These are phyloP conservation scores for Lepidurus arcticus DNA, from an alignment of 1,140 invertebrate species.

Conservation along the genomic window DNA sequence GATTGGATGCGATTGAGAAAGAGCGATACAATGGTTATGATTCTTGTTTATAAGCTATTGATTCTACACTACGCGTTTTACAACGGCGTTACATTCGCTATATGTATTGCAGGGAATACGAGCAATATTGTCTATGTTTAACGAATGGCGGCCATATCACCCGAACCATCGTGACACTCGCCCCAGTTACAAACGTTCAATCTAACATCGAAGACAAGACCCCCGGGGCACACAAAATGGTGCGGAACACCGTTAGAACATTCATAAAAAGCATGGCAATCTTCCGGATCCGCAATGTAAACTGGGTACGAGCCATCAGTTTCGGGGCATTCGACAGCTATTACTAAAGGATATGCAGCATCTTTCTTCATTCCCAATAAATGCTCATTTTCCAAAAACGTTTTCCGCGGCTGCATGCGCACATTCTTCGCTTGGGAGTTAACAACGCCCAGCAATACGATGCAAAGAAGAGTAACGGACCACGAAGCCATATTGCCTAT, in stretches of 20 bases:
- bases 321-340: constrained; percentile 10
- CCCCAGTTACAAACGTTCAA: constrained; percentile 25
- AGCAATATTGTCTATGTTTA: neutral
- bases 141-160: neutral
- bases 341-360: neutral
- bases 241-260: constrained; percentile 16
- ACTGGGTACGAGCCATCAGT: neutral
- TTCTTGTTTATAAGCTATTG: neutral
- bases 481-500: neutral
- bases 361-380: neutral
- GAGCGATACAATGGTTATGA: too few relatives aligned
- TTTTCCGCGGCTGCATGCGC: neutral
- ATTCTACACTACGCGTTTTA: neutral
- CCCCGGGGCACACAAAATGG: constrained; percentile 26
- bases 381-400: constrained; percentile 1
- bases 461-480: neutral
- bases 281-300: constrained; percentile 24
- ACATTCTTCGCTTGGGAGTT: neutral
- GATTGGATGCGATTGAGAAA: too few relatives aligned
- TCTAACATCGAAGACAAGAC: neutral
- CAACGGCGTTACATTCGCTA: neutral
- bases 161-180: neutral
- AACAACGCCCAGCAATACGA: neutral
- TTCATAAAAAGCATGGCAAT: constrained; percentile 25
- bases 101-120: neutral